Percentiles rank a stretch among this genome's conserved stretches.
These are phyloP conservation scores for Pampus argenteus DNA, from an alignment of 2,797 vertebrate genomes.

Conservation along the genomic window DNA sequence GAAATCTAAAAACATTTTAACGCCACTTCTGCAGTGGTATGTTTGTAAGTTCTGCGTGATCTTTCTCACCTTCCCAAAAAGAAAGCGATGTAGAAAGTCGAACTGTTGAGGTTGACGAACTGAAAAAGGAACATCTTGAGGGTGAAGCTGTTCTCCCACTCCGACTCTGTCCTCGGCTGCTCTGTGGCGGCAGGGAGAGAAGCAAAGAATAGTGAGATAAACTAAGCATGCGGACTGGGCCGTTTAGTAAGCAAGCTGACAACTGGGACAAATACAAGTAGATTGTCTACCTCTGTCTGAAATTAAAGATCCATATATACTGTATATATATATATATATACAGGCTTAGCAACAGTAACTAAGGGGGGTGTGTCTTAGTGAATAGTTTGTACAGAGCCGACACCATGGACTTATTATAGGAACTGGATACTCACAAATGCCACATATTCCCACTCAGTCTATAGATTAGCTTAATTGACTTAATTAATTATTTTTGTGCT, in stretches of 20 bases:
- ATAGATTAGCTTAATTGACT: too few relatives aligned
- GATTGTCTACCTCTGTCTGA: too few relatives aligned
- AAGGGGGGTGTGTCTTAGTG: too few relatives aligned
- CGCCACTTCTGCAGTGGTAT: neutral
- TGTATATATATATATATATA: too few relatives aligned
- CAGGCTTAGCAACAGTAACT: too few relatives aligned
- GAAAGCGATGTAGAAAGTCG: constrained; percentile 96
- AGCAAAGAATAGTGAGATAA: neutral
- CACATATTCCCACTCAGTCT: too few relatives aligned
- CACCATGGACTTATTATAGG: too few relatives aligned
- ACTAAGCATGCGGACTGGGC: neutral
- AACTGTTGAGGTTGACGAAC: constrained; percentile 97
- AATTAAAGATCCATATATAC: too few relatives aligned
- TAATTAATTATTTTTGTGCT: too few relatives aligned
- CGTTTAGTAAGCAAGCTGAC: too few relatives aligned
- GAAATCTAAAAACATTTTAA: too few relatives aligned
- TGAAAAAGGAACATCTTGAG: constrained; percentile 98
- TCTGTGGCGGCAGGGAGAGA: constrained; percentile 81
- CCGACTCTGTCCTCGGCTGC: constrained; percentile 94
- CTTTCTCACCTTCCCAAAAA: constrained; percentile 92
- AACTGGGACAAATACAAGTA: neutral
- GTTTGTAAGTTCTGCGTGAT: neutral
- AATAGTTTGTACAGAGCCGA: neutral
- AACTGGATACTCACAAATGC: too few relatives aligned
- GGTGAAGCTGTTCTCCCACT: constrained; percentile 98